Base-by-base conservation (phyloP, 2,888 invertebrate species). In the Drosophila peninsularis region DNA sequence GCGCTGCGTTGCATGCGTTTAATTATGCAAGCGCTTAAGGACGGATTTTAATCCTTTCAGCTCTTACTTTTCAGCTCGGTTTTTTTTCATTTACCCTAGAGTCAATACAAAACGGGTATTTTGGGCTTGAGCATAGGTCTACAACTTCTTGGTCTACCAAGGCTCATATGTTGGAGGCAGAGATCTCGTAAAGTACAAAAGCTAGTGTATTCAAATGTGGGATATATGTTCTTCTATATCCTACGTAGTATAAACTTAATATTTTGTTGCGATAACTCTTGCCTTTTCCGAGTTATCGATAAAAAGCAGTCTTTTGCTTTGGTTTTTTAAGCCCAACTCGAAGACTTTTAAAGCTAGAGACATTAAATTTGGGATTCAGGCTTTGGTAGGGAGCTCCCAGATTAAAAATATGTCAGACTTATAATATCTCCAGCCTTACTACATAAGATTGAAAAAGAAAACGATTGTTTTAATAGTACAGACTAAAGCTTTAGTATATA, bases 11-110 rank as follows among this genome's bases (percentile, higher is more conserved):
- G 17, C 37, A 27, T 32, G 34, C 71, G 71, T 71, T 84, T 87
- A 85, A 88, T 82, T 89, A 78, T 78, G 77, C 83, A 44, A 90
- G 77, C 82, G 49, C 41, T 81, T 82, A 88, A 80, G 45, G 17
- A 3, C 1, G 84, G 75, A 37, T 82, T 80, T 90, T 86, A 91
- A 91, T 82, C 91, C 91, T 82, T 89, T 88, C 30, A 62, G 55
- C 39, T 52, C 49, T 36, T 50, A 19, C 36, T 36, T 19, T 36
- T 24, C 21, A 45, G 5, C 1, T 45, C 0, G 1, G 30, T 39
- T 24, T 30, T 17, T 14, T 45, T 9, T 1, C 7, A 42, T 21
- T 2, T 36, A 34, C 21, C 27, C 45, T 30, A 30, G 11, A 11
- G 30, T 27, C 4, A 2, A 27, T 0, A 13, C 17, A 0, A 17